Evolutionary conservation across 2,113 vertebrate species (phyloP), one percentile per base, ranked within the genome.

Genomic region (Rhadina sibilatrix): DNA sequence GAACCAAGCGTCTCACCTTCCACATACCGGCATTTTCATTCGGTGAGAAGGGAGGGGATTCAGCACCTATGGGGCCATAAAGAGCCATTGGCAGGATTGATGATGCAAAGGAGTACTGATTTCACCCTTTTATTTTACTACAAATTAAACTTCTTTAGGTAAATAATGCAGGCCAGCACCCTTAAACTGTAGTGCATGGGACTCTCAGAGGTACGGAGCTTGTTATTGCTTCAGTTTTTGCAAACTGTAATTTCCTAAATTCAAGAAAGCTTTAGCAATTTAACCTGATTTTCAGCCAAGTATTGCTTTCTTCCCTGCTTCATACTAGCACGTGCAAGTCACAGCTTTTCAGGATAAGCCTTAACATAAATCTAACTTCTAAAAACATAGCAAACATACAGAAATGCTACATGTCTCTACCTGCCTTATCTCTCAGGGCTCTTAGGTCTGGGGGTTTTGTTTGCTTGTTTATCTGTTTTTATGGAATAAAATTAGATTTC

Each of bases 401-500:
- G 44, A 9, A 61, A 71, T 4, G 24, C 78, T 47, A 61, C 69
- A 96, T 89, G 89, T 79, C 88, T 94, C 94, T 93, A 94, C 81
- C 87, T 96, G 94, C 87, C 94, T 97, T 63, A 92, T 96, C 87
- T 97, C 97, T 97, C 37, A 64, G 52, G 90, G 92, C 88, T 96
- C 90, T 94, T 86, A 38, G 70, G 46, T 79, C 74, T 88, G 71
- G n/a, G 30, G 4, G 2, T 37, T 91, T 90, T 78, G 65, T 81
- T 91, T 86, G 54, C 74, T 91, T 93, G 71, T 93, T 87, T 92
- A 49, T 33, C 66, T 90, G 52, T 96, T 96, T 94, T 96, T 89
- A 91, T 71, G 93, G 87, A 97, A 97, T 96, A 97, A 97, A 98
- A 98, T 97, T 96, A 97, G 95, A 98, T 97, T 98, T 96, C 95